These are phyloP conservation scores for Phorcus lineatus DNA, from an alignment of 2,888 invertebrate genomes.

Conservation along the genomic window DNA sequence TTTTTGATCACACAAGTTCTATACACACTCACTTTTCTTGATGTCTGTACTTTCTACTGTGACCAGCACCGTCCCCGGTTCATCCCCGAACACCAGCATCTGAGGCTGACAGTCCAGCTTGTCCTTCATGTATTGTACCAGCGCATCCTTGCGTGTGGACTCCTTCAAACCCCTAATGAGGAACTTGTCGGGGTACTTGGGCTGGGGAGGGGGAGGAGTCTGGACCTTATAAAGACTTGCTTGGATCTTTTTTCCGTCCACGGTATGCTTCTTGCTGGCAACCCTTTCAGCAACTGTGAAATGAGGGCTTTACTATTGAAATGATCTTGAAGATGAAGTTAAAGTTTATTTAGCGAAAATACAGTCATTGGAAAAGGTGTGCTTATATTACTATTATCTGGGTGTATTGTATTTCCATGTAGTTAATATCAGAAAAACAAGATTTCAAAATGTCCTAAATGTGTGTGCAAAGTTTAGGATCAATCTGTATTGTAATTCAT, in stretches of 20 bases:
- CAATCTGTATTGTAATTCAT: no score
- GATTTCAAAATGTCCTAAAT: no score
- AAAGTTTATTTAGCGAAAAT: no score
- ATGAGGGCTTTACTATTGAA: background rate
- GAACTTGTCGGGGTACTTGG: background rate
- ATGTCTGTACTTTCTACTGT: background rate
- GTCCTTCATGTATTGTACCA: background rate
- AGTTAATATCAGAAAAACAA: no score
- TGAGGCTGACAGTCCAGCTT: background rate
- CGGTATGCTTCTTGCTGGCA: background rate
- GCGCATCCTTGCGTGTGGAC: background rate
- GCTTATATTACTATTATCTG: no score
- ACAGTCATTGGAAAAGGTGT: no score
- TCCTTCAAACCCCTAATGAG: background rate
- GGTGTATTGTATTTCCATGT: no score
- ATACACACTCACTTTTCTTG: background rate
- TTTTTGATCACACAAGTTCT: background rate
- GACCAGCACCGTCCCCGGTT: background rate
- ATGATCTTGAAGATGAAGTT: no score
- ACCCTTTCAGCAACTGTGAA: background rate
- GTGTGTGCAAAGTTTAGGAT: no score
- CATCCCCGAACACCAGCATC: background rate
- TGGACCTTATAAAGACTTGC: background rate
- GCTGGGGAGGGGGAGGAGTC: background rate
- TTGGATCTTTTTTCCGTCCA: background rate